These are phyloP conservation scores for Odontocolon sp. DNA, from an alignment of 2,888 invertebrate genomes.

Conservation along the genomic window DNA sequence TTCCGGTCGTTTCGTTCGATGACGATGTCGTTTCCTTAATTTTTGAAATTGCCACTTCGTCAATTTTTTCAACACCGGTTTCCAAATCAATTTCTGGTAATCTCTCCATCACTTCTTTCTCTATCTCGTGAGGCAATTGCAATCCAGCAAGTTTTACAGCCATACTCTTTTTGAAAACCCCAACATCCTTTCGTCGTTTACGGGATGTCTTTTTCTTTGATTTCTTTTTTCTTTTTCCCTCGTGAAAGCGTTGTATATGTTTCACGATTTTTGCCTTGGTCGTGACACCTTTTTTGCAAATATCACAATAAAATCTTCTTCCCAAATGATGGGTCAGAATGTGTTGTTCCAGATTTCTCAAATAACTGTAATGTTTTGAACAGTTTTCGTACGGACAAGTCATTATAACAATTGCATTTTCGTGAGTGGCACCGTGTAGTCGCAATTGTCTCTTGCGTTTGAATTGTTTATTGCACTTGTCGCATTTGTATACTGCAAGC, in stretches of 20 bases:
- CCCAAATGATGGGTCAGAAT: conserved; percentile 31
- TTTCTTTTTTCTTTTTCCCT: not conserved
- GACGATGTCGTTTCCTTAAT: not conserved
- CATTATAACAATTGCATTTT: not conserved
- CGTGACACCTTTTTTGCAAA: conserved; percentile 9
- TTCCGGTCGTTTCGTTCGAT: not conserved
- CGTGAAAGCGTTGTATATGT: conserved; percentile 42
- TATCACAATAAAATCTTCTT: conserved; percentile 38
- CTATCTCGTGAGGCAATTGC: conserved; percentile 26
- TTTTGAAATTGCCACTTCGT: not conserved
- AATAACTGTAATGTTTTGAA: conserved; percentile 34
- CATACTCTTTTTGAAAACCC: conserved; percentile 38
- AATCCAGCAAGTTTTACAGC: conserved; percentile 40
- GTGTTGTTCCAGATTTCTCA: conserved; percentile 47
- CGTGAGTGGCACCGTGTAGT: conserved; percentile 14
- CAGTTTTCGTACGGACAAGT: conserved; percentile 51
- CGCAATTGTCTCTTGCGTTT: conserved; percentile 25
- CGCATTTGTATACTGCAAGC: conserved; percentile 36
- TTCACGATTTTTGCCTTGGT: conserved; percentile 31
- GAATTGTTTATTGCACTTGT: conserved; percentile 50
- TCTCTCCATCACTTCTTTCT: conserved; percentile 15
- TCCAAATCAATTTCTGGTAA: conserved; percentile 27
- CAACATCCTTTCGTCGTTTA: conserved; percentile 34
- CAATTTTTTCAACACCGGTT: not conserved
- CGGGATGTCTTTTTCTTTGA: not conserved